Evolutionary conservation across 2,797 vertebrate species (phyloP), one percentile per base, ranked within the genome.

Genomic region (Delichon dasypus): DNA sequence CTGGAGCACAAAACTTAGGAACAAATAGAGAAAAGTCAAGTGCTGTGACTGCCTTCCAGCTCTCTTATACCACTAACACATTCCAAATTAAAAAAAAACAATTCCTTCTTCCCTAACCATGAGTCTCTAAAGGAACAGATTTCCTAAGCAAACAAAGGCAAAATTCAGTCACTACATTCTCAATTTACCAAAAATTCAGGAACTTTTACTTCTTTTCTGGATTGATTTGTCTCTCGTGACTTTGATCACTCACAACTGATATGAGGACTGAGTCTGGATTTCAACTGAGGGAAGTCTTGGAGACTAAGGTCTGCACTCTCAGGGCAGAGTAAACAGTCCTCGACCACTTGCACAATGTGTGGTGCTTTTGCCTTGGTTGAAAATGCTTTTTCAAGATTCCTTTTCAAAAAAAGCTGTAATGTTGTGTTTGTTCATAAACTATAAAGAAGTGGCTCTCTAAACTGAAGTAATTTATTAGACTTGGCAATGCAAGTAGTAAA

Each of bases 291-390:
- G 66, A 85, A 30, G 23, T 60, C 45, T 89, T n/a, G 16, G 45
- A 73, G 36, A 54, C 12, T 30, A 48, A 50, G 16, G 19, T 54
- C 29, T 72, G 6, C 7, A 8, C 29, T 89, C 20, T 74, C 62
- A 34, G 10, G 48, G 10, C 26, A 57, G 13, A 50, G 11, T 47
- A 65, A 86, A 64, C 2, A 5, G n/a, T 36, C 44, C 11, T 48
- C 1, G 1, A 57, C 16, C 0, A 0, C 16, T 67, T 61, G 23
- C 23, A 77, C 11, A 36, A 47, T 0, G 5, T 62, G 30, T 3
- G 0, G 36, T 8, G 4, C 0, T 77, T 89, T 66, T 64, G 27
- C 15, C 34, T 53, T 27, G 6, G 32, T 8, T 64, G 11, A 88
- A 77, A 94, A 55, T 32, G 25, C 7, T 64, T 64, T 73, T 90